These are phyloP conservation scores for Megalopta genalis DNA, from an alignment of 1,140 invertebrate genomes.

Conservation along the genomic window DNA sequence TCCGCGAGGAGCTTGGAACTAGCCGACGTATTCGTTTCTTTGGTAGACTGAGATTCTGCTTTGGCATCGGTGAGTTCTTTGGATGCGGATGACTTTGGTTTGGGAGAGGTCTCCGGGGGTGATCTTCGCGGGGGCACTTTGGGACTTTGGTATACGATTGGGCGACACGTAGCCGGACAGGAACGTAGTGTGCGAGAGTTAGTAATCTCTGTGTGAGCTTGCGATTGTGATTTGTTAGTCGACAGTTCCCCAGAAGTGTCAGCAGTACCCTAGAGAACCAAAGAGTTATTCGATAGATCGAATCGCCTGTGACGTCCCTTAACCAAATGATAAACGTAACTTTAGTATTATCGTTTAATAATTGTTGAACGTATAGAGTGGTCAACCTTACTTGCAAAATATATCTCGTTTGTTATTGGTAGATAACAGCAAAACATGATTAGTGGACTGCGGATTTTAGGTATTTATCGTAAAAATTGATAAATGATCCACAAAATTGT, in stretches of 20 bases:
- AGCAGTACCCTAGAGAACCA: slow-evolving; percentile 78
- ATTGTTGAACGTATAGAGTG: too few relatives aligned
- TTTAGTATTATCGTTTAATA: not conserved
- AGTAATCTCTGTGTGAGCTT: slow-evolving; percentile 68
- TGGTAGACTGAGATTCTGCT: slow-evolving; percentile 33
- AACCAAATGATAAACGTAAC: slow-evolving; percentile 46
- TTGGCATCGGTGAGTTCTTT: slow-evolving; percentile 45
- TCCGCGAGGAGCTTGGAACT: slow-evolving; percentile 20
- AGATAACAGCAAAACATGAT: too few relatives aligned
- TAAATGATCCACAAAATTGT: too few relatives aligned
- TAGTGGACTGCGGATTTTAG: too few relatives aligned
- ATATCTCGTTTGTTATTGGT: too few relatives aligned
- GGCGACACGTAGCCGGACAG: slow-evolving; percentile 59
- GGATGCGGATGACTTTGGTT: slow-evolving; percentile 36
- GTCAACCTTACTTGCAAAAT: too few relatives aligned
- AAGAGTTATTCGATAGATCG: slow-evolving; percentile 59
- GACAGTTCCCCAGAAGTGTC: slow-evolving; percentile 72
- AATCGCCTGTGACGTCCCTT: slow-evolving; percentile 46
- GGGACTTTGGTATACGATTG: slow-evolving; percentile 75
- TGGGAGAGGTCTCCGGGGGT: slow-evolving; percentile 62
- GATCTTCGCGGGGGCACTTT: slow-evolving; percentile 70
- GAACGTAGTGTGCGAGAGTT: slow-evolving; percentile 66
- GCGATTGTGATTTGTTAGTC: slow-evolving; percentile 73
- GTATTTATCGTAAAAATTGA: too few relatives aligned
- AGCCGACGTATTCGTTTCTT: slow-evolving; percentile 27